These are phyloP conservation scores for Tenthredo livida DNA, from an alignment of 2,888 invertebrate genomes.

Conservation along the genomic window DNA sequence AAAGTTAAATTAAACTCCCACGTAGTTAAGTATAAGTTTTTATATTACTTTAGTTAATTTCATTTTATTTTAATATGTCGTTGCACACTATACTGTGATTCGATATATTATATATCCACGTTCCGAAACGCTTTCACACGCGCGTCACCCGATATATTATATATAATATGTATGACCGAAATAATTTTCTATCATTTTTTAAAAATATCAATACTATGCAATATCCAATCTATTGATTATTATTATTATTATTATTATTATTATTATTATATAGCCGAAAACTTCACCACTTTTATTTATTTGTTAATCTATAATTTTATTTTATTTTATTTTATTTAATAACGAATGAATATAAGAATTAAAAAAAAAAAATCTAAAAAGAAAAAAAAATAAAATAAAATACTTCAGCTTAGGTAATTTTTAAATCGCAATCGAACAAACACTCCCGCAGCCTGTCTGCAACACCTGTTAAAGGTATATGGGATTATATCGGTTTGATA, in stretches of 20 bases:
- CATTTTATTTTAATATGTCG: neutral
- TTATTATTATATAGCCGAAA: neutral
- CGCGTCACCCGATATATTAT: neutral
- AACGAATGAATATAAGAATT: neutral
- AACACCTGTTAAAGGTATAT: slow-evolving; percentile 13
- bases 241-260: no score
- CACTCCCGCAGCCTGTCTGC: neutral
- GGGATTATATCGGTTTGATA: slow-evolving; percentile 12
- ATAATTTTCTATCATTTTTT: neutral
- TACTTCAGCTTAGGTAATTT: neutral
- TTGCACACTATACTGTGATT: neutral
- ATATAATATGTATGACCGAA: neutral
- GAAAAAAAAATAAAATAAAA: no score
- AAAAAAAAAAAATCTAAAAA: neutral
- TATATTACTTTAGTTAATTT: neutral
- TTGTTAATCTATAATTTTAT: neutral
- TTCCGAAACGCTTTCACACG: neutral
- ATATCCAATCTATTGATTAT: neutral
- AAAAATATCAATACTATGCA: no score
- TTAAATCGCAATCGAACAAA: neutral
- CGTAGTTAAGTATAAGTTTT: neutral
- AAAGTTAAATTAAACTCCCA: slow-evolving; percentile 59
- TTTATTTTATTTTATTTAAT: neutral
- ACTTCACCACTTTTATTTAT: neutral
- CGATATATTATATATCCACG: no score